Base-by-base conservation (phyloP, 2,113 vertebrate genomes). In the Macrotus californicus region DNA sequence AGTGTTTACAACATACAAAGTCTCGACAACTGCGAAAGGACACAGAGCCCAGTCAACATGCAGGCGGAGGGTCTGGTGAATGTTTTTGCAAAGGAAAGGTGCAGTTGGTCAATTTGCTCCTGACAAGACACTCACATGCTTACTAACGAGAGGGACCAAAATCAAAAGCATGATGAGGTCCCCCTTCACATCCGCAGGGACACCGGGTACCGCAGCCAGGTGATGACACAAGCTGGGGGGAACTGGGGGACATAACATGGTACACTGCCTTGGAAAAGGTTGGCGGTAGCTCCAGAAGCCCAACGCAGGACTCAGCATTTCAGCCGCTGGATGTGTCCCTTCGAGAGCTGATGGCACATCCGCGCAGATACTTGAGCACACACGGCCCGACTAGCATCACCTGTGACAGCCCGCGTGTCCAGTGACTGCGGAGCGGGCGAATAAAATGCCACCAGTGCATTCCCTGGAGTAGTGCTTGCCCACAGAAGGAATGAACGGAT, bases 311-410 rank as follows among this genome's bases (percentile, higher is more conserved):
- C 61, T 24, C 43, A 9, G 52, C n/a, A 4, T 10, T 24, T 10
- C 43, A 15, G 5, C 43, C n/a, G 61, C 82, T 11, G 2, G 43
- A n/a, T 8, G 4, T 4, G 10, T 13, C 21, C 59, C 59, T 24
- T 4, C 5, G 41, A 66, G 59, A 7, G 3, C 59, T 14, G 31
- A n/a, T 5, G 56, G 4, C 59, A 15, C 0, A 19, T 5, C 59
- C 56, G 1, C 41, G n/a, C 18, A 7, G 14, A 46, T 1, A 13
- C 29, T 0, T 12, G 31, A 3, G 1, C 15, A 2, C 41, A 13
- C 29, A 7, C 2, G 2, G 12, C 61, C n/a, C 19, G 19, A 46
- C 59, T 0, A 7, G 34, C 46, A 7, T 36, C 48, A 3, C 29
- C 43, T 19, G 9, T 12, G 2, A 4, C 24, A 11, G 54, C 81